Conservation (phyloP, 2,888 invertebrate genomes). For the Troilus luridus region DNA sequence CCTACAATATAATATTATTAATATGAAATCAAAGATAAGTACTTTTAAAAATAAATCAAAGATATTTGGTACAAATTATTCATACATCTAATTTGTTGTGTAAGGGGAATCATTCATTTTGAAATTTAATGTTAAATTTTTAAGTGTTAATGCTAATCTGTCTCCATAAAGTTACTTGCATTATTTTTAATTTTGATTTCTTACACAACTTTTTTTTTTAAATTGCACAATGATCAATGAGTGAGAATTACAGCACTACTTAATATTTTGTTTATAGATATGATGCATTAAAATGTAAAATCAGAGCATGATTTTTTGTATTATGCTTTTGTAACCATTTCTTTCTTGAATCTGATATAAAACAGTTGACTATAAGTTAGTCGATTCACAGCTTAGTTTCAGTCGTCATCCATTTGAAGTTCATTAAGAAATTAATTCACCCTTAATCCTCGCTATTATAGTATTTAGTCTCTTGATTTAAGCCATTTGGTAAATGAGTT, state of each 20-base stretch:
- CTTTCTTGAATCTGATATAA: background rate
- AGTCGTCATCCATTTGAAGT: background rate
- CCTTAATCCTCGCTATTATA: background rate
- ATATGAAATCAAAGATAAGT: background rate
- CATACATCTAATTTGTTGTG: background rate
- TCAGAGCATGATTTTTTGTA: too few species aligned
- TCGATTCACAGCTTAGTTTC: constrained; percentile 8
- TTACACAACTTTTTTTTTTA: too few species aligned
- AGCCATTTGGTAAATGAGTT: constrained; percentile 61
- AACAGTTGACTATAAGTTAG: background rate
- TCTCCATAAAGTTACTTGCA: background rate
- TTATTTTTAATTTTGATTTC: background rate
- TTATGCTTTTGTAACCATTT: background rate
- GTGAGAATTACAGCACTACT: too few species aligned
- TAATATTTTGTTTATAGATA: too few species aligned
- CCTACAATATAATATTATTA: background rate
- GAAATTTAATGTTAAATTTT: background rate
- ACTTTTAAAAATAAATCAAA: background rate
- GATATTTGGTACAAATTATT: background rate
- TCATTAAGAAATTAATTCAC: background rate
- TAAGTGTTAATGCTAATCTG: background rate
- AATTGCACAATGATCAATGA: too few species aligned
- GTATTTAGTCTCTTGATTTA: constrained; percentile 50
- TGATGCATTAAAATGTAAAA: too few species aligned
- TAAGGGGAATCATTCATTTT: background rate